Conservation (phyloP, 35 echinoderm and acorn worm species). For the Strongylocentrotus purpuratus region DNA sequence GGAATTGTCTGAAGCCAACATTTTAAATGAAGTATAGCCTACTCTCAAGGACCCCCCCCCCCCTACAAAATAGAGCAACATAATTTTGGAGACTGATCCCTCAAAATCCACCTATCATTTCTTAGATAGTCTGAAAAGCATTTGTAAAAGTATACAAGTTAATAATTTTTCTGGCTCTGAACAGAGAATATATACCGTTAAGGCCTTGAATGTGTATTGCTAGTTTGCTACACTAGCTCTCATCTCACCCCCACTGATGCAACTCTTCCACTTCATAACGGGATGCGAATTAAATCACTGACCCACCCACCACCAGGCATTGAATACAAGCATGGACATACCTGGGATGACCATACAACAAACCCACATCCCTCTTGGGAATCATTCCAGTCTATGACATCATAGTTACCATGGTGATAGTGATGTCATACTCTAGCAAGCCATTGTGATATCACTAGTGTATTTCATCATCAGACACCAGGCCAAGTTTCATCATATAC, state of each 20-base stretch:
- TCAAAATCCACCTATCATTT: too few species aligned
- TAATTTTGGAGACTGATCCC: too few species aligned
- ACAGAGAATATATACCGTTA: too few species aligned
- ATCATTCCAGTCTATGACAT: constrained; percentile 11
- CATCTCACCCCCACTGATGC: background rate
- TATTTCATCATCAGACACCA: background rate
- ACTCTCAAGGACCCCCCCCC: too few species aligned
- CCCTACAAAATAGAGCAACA: too few species aligned
- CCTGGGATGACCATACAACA: background rate
- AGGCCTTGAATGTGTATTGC: background rate
- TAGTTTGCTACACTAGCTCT: background rate
- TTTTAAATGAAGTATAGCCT: too few species aligned
- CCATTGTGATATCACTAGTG: background rate
- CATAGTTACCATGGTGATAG: background rate
- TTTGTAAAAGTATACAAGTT: too few species aligned
- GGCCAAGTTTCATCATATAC: background rate
- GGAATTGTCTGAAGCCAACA: too few species aligned
- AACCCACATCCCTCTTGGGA: background rate
- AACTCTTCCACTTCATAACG: background rate
- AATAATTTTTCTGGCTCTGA: too few species aligned
- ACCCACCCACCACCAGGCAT: background rate
- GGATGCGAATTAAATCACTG: background rate
- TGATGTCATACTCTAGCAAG: background rate
- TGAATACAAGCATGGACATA: background rate
- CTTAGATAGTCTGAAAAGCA: too few species aligned